Base-by-base conservation (phyloP, 53 echinoderm and acorn worm genomes). In the Luidia sarsii region DNA sequence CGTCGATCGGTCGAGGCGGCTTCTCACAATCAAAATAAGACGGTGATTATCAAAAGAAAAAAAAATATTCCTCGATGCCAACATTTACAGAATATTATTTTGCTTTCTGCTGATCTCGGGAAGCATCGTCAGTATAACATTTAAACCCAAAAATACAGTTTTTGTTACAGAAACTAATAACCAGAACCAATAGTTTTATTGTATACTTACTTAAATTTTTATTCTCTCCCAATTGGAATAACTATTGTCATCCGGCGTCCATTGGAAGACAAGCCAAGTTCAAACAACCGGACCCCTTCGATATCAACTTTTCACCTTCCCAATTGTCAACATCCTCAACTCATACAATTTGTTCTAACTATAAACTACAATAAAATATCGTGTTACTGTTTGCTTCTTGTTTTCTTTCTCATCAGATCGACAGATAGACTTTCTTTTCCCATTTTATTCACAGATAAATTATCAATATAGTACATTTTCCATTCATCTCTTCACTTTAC, bases 301-400 rank as follows among this genome's bases (percentile, higher is more conserved):
- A 25, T 11, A 16, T 56, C 7, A 22, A 36, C 5, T 54, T 19
- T 27, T 39, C 9, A 10, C 53, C 5, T 14, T 69, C 21, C 25
- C 33, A 23, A n/a, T 2, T 20, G 35, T 21, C 25, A 71, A 23
- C 33, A 9, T 25, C 37, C 38, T n/a, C 19, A 72, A 5, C 11
- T n/a, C 24, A 39, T 72, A 72, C 7, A 38, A 37, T 53, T 36
- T 56, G 27, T 62, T 28, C n/a, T n/a, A n/a, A 34, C 22, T 35
- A 52, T 54, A 72, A 72, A 18, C 72, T 53, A 72, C 72, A 72
- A 55, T 72, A 72, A 72, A 72, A 72, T 72, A 55, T 45, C 27
- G 34, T n/a, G n/a, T 72, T 72, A 72, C 72, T 72, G 72, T 72
- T 72, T 71, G 34, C 5, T 52, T 52, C 19, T 54, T 72, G 50